Percentiles rank a stretch among this genome's conserved stretches.
Conservation (phyloP, 2,113 vertebrate genomes). For the Ciconia stormi region DNA sequence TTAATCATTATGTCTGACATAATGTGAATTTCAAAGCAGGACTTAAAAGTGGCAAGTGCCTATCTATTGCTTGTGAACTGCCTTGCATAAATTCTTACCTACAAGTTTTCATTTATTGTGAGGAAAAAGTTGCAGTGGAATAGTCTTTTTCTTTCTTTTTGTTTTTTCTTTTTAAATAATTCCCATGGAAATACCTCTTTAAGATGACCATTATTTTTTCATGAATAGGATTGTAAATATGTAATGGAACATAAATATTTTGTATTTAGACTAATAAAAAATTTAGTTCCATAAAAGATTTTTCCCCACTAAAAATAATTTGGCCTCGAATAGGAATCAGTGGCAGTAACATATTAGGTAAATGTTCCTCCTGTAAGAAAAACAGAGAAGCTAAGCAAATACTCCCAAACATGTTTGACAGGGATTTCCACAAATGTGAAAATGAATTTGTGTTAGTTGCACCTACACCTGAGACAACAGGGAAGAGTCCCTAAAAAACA, state of each 20-base stretch:
- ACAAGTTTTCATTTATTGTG: not conserved
- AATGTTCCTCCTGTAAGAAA: not conserved
- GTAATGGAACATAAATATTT: constrained; percentile 63
- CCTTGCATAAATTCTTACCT: not conserved
- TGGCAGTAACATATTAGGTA: not conserved
- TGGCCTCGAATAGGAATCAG: constrained; percentile 1
- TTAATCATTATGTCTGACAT: not conserved
- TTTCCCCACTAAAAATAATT: constrained; percentile 58
- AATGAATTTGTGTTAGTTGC: not conserved
- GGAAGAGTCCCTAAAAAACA: not conserved
- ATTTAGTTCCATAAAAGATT: constrained; percentile 56
- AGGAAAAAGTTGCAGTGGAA: not conserved
- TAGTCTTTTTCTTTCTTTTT: not conserved
- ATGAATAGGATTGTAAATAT: constrained; percentile 63
- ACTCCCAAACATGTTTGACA: not conserved
- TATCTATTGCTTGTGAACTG: not conserved
- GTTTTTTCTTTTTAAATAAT: not conserved
- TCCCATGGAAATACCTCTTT: constrained; percentile 43
- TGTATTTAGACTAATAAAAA: constrained; percentile 63
- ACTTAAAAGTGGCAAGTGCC: not conserved
- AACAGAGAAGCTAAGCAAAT: not conserved
- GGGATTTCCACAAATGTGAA: not conserved
- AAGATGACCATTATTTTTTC: constrained; percentile 39
- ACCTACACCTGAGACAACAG: not conserved
- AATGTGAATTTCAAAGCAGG: not conserved